Conservation (phyloP, 1,140 invertebrate species). For the Papilio glaucus region DNA sequence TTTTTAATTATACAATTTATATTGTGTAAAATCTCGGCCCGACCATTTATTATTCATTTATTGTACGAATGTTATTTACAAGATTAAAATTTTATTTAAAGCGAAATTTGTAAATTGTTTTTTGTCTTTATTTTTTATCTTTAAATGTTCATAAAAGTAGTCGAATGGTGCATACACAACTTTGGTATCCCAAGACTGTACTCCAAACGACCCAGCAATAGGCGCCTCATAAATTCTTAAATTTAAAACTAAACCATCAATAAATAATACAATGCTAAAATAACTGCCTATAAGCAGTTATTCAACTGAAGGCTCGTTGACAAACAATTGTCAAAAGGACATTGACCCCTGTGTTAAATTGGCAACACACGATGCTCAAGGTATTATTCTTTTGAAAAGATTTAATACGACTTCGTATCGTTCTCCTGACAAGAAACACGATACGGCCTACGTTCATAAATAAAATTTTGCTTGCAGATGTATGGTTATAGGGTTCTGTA, state of each 20-base stretch:
- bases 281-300: conserved; percentile 2
- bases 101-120: too few relatives aligned
- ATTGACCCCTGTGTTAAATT: conserved; percentile 35
- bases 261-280: conserved; percentile 9
- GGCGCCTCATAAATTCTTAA: not conserved
- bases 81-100: too few relatives aligned
- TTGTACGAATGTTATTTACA: too few relatives aligned
- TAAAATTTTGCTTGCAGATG: conserved; percentile 35
- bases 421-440: conserved; percentile 43
- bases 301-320: conserved; percentile 25
- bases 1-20: too few relatives aligned
- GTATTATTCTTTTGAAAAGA: conserved; percentile 38
- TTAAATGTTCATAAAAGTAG: too few relatives aligned
- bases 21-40: too few relatives aligned
- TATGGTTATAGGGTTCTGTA: conserved; percentile 36
- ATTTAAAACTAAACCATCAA: conserved; percentile 6
- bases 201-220: not conserved
- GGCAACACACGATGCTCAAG: conserved; percentile 30
- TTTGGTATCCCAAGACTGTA: not conserved
- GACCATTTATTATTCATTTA: too few relatives aligned
- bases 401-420: conserved; percentile 45
- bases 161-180: not conserved
- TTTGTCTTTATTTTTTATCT: too few relatives aligned
- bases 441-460: conserved; percentile 46
- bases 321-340: conserved; percentile 35